Base-by-base conservation (phyloP, 1,140 invertebrate species). In the Brachionus manjavacas region DNA sequence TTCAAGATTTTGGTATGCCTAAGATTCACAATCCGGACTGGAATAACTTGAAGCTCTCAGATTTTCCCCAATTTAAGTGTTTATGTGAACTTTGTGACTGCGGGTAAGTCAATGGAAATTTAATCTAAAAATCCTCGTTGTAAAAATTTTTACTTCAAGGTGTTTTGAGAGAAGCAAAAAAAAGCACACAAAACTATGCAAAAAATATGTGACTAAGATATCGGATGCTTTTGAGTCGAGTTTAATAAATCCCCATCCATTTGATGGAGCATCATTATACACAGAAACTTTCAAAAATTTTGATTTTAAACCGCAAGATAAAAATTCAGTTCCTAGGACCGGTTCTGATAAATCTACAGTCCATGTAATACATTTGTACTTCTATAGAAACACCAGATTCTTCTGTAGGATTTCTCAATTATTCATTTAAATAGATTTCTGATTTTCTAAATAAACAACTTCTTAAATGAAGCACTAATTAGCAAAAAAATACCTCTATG, bases 21-120 rank as follows among this genome's bases (percentile, higher is more conserved):
- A 81, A 60, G 35, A 81, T 81, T 31, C 79, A 81, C 52, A 81
- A 81, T 28, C 79, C 79, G 12, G 79, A 81, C 25, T 81, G 79
- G 79, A 64, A 68, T 64, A 43, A 35, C 20, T 14, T 81, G 1
- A 60, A 68, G 16, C 49, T 81, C 11, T 64, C 79, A 16, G 79
- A 81, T 46, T 81, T 81, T 81, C 79, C 79, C 3, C 52, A 81
- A 20, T 81, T 81, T 46, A 81, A 81, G 28, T 81, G 79, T 14
- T 39, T 81, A 16, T 81, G 79, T 64, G 79, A 81, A 7, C 52
- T 81, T 23, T 81, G 79, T 35, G 79, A 81, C 41, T 81, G 79
- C 39, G 79, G 79, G 79, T 81, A 64, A 81, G 46, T 7, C 4
- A 16, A n/a, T 20, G 41, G 4, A n/a, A 39, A 28, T 49, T 28